phyloP scores from a whole-genome alignment of 1,140 invertebrate genomes.

The Sesamia nonagrioides region DNA sequence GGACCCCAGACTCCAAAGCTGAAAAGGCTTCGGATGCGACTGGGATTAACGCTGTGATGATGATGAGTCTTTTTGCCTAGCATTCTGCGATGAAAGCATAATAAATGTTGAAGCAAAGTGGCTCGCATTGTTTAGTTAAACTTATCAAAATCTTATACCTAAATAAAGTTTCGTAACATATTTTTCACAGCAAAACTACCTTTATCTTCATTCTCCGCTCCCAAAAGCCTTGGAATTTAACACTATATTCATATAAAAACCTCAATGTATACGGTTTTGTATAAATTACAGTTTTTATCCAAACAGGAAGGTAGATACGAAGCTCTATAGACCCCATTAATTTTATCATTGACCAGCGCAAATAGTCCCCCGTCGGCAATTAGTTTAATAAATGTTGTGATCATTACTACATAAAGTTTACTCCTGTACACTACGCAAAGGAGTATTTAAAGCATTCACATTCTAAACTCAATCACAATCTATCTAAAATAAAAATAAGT shows the following conservation, averaged over 20 bases:
- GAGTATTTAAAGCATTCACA: neutral
- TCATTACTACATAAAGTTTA: constrained; percentile 23
- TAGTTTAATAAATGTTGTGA: constrained; percentile 45
- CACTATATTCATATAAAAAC: neutral
- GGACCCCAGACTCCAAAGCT: no score
- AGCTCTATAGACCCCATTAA: constrained; percentile 38
- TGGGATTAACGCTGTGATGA: no score
- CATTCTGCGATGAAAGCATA: no score
- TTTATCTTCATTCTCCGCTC: neutral
- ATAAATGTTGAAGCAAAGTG: no score
- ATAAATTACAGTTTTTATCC: constrained; percentile 27
- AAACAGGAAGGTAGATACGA: constrained; percentile 3
- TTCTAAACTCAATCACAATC: no score
- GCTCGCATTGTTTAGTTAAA: no score
- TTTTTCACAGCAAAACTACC: neutral
- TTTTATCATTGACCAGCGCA: constrained; percentile 30
- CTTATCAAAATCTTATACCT: neutral
- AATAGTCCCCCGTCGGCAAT: constrained; percentile 45
- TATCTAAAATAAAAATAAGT: no score
- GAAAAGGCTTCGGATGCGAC: no score
- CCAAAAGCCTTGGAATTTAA: neutral
- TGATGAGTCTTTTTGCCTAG: no score
- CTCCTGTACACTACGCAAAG: neutral
- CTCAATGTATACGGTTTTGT: constrained; percentile 5
- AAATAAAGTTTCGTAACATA: no score